Base-by-base conservation (phyloP, 2,888 invertebrate species). In the Apodemia duryi region DNA sequence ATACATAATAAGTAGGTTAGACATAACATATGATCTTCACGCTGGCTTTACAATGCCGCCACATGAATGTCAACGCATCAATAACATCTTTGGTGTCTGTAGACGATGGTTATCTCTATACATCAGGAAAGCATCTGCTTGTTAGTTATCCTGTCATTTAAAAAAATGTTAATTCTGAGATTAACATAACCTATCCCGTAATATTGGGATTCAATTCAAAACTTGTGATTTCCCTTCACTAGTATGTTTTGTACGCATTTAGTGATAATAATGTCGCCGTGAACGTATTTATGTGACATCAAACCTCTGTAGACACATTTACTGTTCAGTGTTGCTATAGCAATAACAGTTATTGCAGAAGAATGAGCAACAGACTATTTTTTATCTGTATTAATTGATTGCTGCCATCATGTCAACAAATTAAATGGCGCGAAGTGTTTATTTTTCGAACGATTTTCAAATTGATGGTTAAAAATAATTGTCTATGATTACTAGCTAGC, bases 251-350 rank as follows among this genome's bases (percentile, higher is more conserved):
- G 76, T 79, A 73, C 72, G 73, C 75, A 13, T 46, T 46, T 46
- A 71, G 80, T 82, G 81, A 83, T 81, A 77, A 13, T 46, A 46
- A 46, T 75, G 72, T 78, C 79, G 80, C 65, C 74, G 83, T 69
- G 68, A 78, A 84, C 78, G 70, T 79, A 80, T 85, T 84, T 84
- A 84, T 77, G 75, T 65, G 75, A 73, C 71, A 73, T 72, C 52
- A 76, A 77, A 77, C 73, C 73, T 73, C 73, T 74, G 67, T 65
- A 60, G 57, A 57, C 29, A 63, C 54, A 62, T 62, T 63, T 65
- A 64, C 11, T 29, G 54, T 21, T 54, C 54, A 28, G 54, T 65
- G 63, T 68, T 64, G 63, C 28, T 21, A 21, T n/a, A 63, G 32
- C 61, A 43, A 63, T 73, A 71, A 71, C 43, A 11, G 43, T 64